Percentiles rank a stretch among this genome's conserved stretches.
These are phyloP conservation scores for Tinea pellionella DNA, from an alignment of 2,888 invertebrate species.

Conservation along the genomic window DNA sequence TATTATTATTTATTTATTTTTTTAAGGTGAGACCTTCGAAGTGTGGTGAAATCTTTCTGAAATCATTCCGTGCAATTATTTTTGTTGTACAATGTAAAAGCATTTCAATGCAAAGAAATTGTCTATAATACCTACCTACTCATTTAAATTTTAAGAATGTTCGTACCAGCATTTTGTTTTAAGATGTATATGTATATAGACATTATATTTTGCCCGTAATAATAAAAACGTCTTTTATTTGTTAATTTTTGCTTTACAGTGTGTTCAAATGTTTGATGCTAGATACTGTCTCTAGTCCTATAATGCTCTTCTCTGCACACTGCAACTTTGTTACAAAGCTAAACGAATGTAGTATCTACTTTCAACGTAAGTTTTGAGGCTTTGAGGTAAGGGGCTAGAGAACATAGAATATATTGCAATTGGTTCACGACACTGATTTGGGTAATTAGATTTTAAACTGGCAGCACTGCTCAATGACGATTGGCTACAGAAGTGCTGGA, in stretches of 20 bases:
- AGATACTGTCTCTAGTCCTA: too few relatives aligned
- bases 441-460: too few relatives aligned
- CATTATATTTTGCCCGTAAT: conserved; percentile 67
- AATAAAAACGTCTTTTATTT: conserved; percentile 18
- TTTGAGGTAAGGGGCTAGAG: too few relatives aligned
- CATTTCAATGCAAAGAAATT: neutral
- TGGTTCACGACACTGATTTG: too few relatives aligned
- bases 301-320: too few relatives aligned
- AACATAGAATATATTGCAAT: too few relatives aligned
- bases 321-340: too few relatives aligned
- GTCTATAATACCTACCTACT: neutral
- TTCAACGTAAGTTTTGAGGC: too few relatives aligned
- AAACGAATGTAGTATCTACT: too few relatives aligned
- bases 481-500: too few relatives aligned
- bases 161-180: conserved; percentile 62
- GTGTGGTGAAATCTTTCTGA: neutral
- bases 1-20: conserved; percentile 1
- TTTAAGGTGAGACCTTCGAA: conserved; percentile 2
- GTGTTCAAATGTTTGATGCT: too few relatives aligned
- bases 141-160: conserved; percentile 49
- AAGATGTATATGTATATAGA: conserved; percentile 67
- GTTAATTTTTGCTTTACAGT: neutral
- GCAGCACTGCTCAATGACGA: too few relatives aligned
- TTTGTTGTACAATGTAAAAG: conserved; percentile 1
- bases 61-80: conserved; percentile 40